Evolutionary conservation across 2,797 vertebrate genomes (phyloP), one percentile per base, ranked within the genome.

Genomic region (Anolis apletophallus): DNA sequence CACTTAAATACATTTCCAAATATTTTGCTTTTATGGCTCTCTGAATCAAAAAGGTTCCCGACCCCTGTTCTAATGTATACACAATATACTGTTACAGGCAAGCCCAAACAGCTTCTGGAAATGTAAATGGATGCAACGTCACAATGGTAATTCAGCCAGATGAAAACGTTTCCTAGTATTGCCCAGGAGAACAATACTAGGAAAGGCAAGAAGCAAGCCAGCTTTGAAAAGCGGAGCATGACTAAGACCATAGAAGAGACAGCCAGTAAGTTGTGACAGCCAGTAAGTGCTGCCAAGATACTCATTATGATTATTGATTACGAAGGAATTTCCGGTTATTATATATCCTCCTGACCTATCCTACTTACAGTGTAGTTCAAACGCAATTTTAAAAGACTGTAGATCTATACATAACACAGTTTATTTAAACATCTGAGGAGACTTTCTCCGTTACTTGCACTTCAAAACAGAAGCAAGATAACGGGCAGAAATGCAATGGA

Each of bases 321-420:
- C 19, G 71, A 46, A 69, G 52, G 72, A 75, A 64, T 76, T 85
- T 88, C 87, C 87, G 85, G 83, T 73, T 17, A 69, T 75, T 52
- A 46, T 40, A 2, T 7, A 52, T 26, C 23, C 29, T 80, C 16
- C 40, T 73, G 5, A 19, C 36, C 64, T 54, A 21, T n/a, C n/a
- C 67, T 71, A 34, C 52, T 71, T 40, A 40, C 40, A 19, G 12
- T 21, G 5, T 55, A 11, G 32, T 40, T 69, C 21, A 5, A 54
- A 80, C 8, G 3, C 40, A 16, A 21, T 13, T 7, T n/a, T 40
- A 26, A 57, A 61, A 72, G 13, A 3, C 34, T 67, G 29, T 52
- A 36, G 14, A 84, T n/a, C 10, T 29, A 34, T 26, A 14, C 32
- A 68, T 77, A 40, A n/a, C 46, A 72, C 9, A 7, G 6, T 54